Conservation (phyloP, 2,113 vertebrate species). For the Oreochromis tanganicae region DNA sequence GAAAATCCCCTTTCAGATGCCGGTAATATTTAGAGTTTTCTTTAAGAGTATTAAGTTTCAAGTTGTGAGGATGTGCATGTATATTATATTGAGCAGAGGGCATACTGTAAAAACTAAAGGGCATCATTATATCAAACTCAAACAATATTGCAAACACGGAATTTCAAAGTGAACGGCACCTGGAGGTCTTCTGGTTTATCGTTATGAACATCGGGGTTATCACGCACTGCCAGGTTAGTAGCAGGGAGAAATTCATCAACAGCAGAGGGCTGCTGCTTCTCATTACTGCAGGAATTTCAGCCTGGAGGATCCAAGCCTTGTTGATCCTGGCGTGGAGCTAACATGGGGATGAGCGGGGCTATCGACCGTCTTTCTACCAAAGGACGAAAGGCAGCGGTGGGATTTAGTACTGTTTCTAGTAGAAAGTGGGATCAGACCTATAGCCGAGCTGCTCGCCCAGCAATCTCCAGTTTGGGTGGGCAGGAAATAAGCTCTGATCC, state of each 20-base stretch:
- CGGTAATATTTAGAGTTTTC: not conserved
- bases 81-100: not conserved
- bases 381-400: conserved; percentile 19
- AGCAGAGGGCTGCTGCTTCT: conserved; percentile 41
- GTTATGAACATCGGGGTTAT: not conserved
- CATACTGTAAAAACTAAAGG: not conserved
- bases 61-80: not conserved
- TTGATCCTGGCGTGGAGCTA: conserved; percentile 39
- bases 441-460: not conserved
- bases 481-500: conserved; percentile 62
- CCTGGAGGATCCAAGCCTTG: conserved; percentile 36
- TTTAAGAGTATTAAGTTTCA: not conserved
- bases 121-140: not conserved
- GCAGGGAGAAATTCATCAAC: conserved; percentile 27
- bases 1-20: conserved; percentile 2
- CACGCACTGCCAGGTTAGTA: conserved; percentile 6
- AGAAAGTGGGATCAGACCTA: conserved; percentile 41
- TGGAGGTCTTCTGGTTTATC: not conserved
- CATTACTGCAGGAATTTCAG: conserved; percentile 55
- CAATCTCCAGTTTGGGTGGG: conserved; percentile 49
- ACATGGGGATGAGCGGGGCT: conserved; percentile 31
- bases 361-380: conserved; percentile 33
- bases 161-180: not conserved
- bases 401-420: conserved; percentile 44
- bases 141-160: not conserved